Base-by-base conservation (phyloP, 2,888 invertebrate genomes). In the Trichogramma evanescens region DNA sequence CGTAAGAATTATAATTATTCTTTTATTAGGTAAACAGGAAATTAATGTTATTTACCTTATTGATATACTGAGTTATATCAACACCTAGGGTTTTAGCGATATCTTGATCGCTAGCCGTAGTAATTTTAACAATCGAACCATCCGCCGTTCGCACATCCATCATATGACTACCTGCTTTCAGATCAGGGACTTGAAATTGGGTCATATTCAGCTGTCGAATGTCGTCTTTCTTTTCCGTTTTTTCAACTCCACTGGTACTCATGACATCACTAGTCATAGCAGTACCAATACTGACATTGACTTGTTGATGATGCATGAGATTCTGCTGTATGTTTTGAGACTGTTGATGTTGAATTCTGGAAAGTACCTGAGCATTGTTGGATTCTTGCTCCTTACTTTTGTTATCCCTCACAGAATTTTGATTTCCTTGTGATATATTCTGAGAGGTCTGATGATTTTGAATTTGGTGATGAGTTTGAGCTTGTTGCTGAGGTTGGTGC, bases 61-160 rank as follows among this genome's bases (percentile, higher is more conserved):
- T 89, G 86, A 89, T 88, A 73, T 88, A 89, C 76, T 91, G 88
- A 66, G 91, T 86, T 81, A 91, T 89, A 69, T 88, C 87, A 26
- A 84, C 85, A 0, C 85, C 81, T 59, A 85, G 78, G 4, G 84
- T 81, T 78, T 85, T 83, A 58, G 82, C 81, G 62, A 84, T 74
- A 69, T 84, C 84, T 70, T 84, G 84, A 61, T 84, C 84, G 65
- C 81, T 82, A 13, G 85, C 85, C 0, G 86, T 83, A 40, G 87
- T 86, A 67, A 89, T 87, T 78, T 89, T 89, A 26, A 89, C 86
- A 4, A 89, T 86, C 10, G 86, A 86, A 5, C 89, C 89, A 73
- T 89, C 89, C 0, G 83, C 80, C n/a, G 83, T 83, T 66, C 84
- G 76, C 2, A 84, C 83, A 69, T 85, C 85, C 83, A 85, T 83